These are phyloP conservation scores for Drosophila macrospina DNA, from an alignment of 2,888 invertebrate species.

Conservation along the genomic window DNA sequence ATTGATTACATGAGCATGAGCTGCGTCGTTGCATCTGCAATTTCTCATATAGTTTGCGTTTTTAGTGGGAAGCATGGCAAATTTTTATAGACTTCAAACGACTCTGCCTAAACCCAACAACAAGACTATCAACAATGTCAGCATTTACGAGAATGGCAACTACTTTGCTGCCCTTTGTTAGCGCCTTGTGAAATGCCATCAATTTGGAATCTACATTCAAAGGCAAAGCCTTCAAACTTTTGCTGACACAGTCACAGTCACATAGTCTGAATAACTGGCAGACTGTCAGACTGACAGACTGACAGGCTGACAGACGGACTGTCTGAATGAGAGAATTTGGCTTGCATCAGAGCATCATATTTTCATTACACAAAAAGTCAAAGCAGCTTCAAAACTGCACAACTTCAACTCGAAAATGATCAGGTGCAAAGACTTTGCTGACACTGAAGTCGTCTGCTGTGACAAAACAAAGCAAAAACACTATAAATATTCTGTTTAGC, in stretches of 20 bases:
- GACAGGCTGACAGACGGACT: background rate
- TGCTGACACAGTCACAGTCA: conserved; percentile 23
- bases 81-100: conserved; percentile 26
- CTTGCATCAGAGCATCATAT: conserved; percentile 18
- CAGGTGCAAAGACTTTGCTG: background rate
- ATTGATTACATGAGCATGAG: conserved; percentile 54
- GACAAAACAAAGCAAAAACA: background rate
- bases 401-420: background rate
- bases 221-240: conserved; percentile 21
- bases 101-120: conserved; percentile 6
- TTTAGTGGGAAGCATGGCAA: conserved; percentile 23
- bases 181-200: conserved; percentile 34
- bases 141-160: conserved; percentile 17
- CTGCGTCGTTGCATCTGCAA: conserved; percentile 21
- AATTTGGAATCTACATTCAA: conserved; percentile 35
- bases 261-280: background rate
- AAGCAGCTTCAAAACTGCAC: conserved; percentile 1
- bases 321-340: background rate
- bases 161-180: conserved; percentile 21
- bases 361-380: conserved; percentile 16
- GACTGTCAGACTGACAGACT: background rate
- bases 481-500: background rate
- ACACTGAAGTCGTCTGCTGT: background rate
- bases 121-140: conserved; percentile 9
- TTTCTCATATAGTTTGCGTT: conserved; percentile 10